Percentiles rank a stretch among this genome's conserved stretches.
These are phyloP conservation scores for Melinaea menophilus DNA, from an alignment of 2,888 invertebrate species.

Conservation along the genomic window DNA sequence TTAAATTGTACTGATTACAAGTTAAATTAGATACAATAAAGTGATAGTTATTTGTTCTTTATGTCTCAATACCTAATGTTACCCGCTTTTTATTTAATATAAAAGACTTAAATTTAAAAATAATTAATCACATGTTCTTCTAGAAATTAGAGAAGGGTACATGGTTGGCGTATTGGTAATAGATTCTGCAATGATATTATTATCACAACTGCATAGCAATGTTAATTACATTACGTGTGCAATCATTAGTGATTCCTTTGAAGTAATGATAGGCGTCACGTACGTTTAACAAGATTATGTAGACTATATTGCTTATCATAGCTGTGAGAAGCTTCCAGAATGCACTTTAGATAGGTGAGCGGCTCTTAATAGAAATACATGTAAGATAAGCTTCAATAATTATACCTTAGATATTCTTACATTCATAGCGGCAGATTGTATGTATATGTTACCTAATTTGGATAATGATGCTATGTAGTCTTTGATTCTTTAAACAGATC, in stretches of 20 bases:
- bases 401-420: slow-evolving; percentile 8
- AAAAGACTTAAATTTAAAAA: no score
- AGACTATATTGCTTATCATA: slow-evolving; percentile 33
- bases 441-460: neutral
- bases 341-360: slow-evolving; percentile 23
- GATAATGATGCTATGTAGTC: no score
- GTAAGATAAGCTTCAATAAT: slow-evolving; percentile 10
- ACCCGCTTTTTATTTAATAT: slow-evolving; percentile 35
- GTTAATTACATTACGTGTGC: slow-evolving; percentile 37
- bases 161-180: neutral
- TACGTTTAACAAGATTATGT: slow-evolving; percentile 36
- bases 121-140: no score
- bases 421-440: slow-evolving; percentile 5
- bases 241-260: slow-evolving; percentile 40
- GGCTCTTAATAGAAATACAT: slow-evolving; percentile 11
- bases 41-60: slow-evolving; percentile 49
- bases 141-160: slow-evolving; percentile 6
- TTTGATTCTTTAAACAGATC: no score
- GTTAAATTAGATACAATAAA: slow-evolving; percentile 68
- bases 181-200: slow-evolving; percentile 7
- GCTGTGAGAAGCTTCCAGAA: slow-evolving; percentile 28
- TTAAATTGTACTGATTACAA: slow-evolving; percentile 73
- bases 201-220: slow-evolving; percentile 27
- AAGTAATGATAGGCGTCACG: slow-evolving; percentile 32
- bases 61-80: slow-evolving; percentile 51